A percentile compares a stretch with the other conserved stretches of the same genome.
These are phyloP conservation scores for Aradophagus sp. DNA, from an alignment of 1,140 invertebrate genomes.

Conservation along the genomic window DNA sequence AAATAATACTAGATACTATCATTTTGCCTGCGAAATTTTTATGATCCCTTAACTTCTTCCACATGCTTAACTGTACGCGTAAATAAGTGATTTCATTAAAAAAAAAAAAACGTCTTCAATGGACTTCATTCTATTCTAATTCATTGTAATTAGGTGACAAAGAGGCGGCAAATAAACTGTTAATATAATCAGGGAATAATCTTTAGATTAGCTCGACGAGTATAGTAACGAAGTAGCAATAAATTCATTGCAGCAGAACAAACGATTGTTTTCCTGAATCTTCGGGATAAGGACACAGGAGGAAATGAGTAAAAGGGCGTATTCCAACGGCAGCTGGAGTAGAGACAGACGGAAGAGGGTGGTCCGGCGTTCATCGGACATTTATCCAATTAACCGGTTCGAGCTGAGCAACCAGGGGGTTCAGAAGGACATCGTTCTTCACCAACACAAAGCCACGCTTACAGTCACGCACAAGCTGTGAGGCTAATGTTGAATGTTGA, in stretches of 20 bases:
- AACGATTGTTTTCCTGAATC: conserved; percentile 70
- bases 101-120: too few species aligned
- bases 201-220: conserved; percentile 28
- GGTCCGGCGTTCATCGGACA: conserved; percentile 71
- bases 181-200: conserved; percentile 10
- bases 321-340: conserved; percentile 44
- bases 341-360: conserved; percentile 56
- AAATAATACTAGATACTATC: too few species aligned
- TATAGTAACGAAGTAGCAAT: conserved; percentile 60
- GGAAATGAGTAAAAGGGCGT: conserved; percentile 66
- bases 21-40: too few species aligned
- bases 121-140: too few species aligned
- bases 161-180: conserved; percentile 8
- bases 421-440: conserved; percentile 63
- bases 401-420: conserved; percentile 63
- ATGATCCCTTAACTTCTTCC: too few species aligned
- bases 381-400: conserved; percentile 75
- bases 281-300: conserved; percentile 67
- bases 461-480: conserved; percentile 31
- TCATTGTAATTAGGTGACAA: neutral
- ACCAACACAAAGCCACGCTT: conserved; percentile 40
- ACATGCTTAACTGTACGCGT: too few species aligned
- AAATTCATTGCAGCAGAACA: conserved; percentile 66
- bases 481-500: conserved; percentile 70
- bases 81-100: too few species aligned